Evolutionary conservation across 1,140 invertebrate genomes (phyloP), one percentile per base, ranked within the genome.

Genomic region (Lutraria rhynchaena): DNA sequence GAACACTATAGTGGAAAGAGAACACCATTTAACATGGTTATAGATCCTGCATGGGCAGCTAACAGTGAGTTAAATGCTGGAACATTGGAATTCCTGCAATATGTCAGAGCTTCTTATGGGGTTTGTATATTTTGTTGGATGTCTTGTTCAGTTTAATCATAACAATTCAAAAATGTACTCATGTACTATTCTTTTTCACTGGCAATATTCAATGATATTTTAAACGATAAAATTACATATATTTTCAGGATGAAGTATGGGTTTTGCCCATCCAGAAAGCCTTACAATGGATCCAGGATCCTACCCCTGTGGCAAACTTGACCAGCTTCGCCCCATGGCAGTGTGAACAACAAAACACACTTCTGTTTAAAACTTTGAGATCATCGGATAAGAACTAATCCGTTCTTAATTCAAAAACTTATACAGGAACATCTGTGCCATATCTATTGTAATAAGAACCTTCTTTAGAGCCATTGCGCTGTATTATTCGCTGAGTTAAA

Each of bases 271-370:
- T 75, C 3, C 22, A 29, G 27, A 60, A 75, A 37, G 57, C 73
- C n/a, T 31, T 75, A 58, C 37, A 37, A 0, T 75, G 73, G 73
- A 44, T 75, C 19, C 73, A 75, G 73, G 19, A 75, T 27, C 73
- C 73, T 22, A 75, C 73, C n/a, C 73, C 73, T 15, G 15, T 75
- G 19, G 73, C 73, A 17, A 61, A 75, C 37, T 57, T 75, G 13
- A 61, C 55, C 37, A 61, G 33, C 24, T 75, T 75, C 37, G 73
- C 73, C 3, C 73, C 73, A n/a, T 75, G 55, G 55, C 19, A 1
- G 11, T 75, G 73, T 51, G 31, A 33, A 1, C 15, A 55, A 73
- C 15, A 33, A 5, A 41, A 41, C 37, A 41, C 37, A 15, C 15
- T 41, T n/a, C n/a, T n/a, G n/a, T n/a, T n/a, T n/a, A n/a, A n/a